These are phyloP conservation scores for Andrena trimmerana DNA, from an alignment of 2,888 invertebrate genomes.

Conservation along the genomic window DNA sequence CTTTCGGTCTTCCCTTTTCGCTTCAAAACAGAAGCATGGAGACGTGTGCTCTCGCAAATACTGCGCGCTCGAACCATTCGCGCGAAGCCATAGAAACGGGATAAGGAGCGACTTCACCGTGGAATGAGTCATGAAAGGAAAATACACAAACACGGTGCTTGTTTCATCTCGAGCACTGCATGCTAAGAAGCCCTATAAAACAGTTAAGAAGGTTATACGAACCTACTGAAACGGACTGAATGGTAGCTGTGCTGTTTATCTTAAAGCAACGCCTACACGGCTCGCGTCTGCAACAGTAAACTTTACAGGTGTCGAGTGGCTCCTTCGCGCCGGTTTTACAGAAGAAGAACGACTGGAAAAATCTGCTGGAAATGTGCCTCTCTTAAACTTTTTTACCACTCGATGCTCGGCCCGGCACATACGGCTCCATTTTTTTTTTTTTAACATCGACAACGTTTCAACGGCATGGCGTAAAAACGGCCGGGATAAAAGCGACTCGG, in stretches of 20 bases:
- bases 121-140: constrained; percentile 41
- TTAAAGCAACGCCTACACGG: constrained; percentile 45
- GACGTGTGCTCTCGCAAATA: background rate
- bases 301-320: constrained; percentile 33
- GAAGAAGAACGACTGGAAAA: constrained; percentile 22
- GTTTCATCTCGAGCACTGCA: constrained; percentile 36
- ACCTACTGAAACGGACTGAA: constrained; percentile 35
- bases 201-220: constrained; percentile 50
- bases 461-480: background rate
- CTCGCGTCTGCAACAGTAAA: constrained; percentile 38
- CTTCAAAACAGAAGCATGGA: background rate
- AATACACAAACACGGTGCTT: constrained; percentile 32
- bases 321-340: constrained; percentile 26
- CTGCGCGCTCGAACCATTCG: background rate
- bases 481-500: background rate
- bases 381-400: constrained; percentile 34
- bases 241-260: constrained; percentile 35
- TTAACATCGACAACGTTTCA: constrained; percentile 4
- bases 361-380: constrained; percentile 10
- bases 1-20: background rate
- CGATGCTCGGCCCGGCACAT: background rate
- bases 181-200: constrained; percentile 54
- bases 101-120: constrained; percentile 33
- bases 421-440: too few species aligned
- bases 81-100: constrained; percentile 12